Base-by-base conservation (phyloP, 2,888 invertebrate species). In the Hoplodrina ambigua region DNA sequence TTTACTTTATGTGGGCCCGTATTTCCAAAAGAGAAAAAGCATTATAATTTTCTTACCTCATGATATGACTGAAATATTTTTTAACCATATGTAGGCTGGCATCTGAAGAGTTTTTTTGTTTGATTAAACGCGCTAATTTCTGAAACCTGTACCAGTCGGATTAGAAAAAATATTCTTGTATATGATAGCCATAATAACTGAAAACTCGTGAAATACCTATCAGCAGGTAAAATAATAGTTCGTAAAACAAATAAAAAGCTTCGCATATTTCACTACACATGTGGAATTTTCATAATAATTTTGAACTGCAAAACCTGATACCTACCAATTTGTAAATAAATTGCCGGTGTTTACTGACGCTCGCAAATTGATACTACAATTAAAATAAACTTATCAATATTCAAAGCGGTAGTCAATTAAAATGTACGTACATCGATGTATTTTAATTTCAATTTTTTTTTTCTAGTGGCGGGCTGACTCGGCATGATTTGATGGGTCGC, bases 401-500 rank as follows among this genome's bases (percentile, higher is more conserved):
- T 62, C 46, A 69, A 56, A 58, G 25, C 50, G 30, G 25, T 52
- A 69, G 49, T 73, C 55, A 78, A 82, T 75, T 72, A 69, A 79
- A 78, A 74, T 17, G 41, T 61, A 56, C 61, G 46, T 44, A 61
- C 53, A 63, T 70, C 69, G 62, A 66, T 64, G 59, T 71, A 82
- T 79, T 79, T 79, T 72, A 81, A 77, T 80, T 84, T 75, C 78
- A 87, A 82, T 89, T 89, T 90, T 88, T 90, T 90, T 90, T 88
- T 89, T 88, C 87, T 89, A 86, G 87, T 85, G 85, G 85, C 72
- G 81, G 78, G 80, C 82, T 83, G 75, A 74, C 70, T 85, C 84
- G 80, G 78, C 79, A 83, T 92, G 93, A 93, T 94, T 94, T 93
- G 93, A 94, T 94, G 92, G 92, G 81, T 79, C 77, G 76, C 78